A percentile compares a stretch with the other conserved stretches of the same genome.
Evolutionary conservation across 2,797 vertebrate genomes (phyloP).

Genomic region (Notamacropus eugenii): DNA sequence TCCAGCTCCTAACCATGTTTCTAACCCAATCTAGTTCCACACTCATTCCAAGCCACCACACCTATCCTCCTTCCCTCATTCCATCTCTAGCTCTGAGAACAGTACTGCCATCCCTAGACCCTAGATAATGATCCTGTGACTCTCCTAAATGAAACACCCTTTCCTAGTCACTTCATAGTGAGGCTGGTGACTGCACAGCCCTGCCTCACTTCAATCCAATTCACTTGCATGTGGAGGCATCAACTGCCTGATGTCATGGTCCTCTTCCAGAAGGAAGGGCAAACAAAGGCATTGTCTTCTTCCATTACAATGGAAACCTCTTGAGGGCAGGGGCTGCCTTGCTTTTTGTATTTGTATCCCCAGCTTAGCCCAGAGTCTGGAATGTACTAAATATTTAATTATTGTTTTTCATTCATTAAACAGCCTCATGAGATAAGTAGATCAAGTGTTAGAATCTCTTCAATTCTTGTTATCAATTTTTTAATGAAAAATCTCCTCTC

Average conservation of each 20-base stretch:
- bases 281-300: background rate
- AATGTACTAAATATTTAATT: background rate
- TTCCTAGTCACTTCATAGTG: background rate
- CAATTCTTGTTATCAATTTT: background rate
- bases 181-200: too few relatives aligned
- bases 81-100: background rate
- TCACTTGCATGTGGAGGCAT: too few relatives aligned
- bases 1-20: background rate
- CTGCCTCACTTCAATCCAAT: too few relatives aligned
- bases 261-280: too few relatives aligned
- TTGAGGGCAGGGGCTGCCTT: background rate
- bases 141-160: background rate
- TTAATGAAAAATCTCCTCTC: background rate
- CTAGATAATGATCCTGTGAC: background rate
- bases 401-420: background rate
- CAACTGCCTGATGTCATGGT: too few relatives aligned
- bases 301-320: background rate
- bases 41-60: background rate
- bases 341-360: background rate
- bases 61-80: background rate
- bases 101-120: background rate
- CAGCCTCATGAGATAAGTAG: background rate
- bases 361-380: background rate
- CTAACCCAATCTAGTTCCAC: background rate
- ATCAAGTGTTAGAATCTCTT: background rate